phyloP scores from a whole-genome alignment of 1,140 invertebrate genomes.

The Drosophila persimilis region DNA sequence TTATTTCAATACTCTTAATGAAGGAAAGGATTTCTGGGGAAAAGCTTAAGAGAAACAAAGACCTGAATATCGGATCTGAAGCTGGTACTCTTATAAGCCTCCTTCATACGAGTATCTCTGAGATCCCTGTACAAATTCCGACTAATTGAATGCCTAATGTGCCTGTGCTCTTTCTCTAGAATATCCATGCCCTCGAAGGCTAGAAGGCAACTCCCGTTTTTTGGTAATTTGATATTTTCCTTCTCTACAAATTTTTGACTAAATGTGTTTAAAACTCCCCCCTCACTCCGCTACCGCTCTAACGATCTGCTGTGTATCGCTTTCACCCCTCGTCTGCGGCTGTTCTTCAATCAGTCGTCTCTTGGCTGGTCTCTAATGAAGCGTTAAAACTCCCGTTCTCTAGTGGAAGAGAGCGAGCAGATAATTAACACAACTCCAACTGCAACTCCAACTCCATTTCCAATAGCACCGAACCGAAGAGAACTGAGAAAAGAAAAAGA shows the following conservation, averaged over 20 bases:
- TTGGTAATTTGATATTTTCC: conserved; percentile 62
- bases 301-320: conserved; percentile 22
- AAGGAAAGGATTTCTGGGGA: conserved; percentile 32
- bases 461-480: conserved; percentile 7
- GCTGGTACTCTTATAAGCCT: background rate
- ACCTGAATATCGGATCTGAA: background rate
- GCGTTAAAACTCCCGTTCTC: conserved; percentile 64
- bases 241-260: conserved; percentile 34
- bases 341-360: conserved; percentile 4
- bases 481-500: conserved; percentile 18
- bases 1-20: conserved; percentile 34
- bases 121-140: conserved; percentile 10
- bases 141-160: conserved; percentile 62
- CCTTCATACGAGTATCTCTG: background rate
- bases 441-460: conserved; percentile 58
- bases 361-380: conserved; percentile 57
- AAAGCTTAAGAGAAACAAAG: background rate
- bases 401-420: conserved; percentile 1
- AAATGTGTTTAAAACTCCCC: conserved; percentile 27
- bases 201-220: conserved; percentile 18
- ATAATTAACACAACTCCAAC: conserved; percentile 76
- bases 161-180: conserved; percentile 15
- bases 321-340: conserved; percentile 34
- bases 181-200: conserved; percentile 22
- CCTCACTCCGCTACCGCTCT: conserved; percentile 1